Evolutionary conservation across 1,140 invertebrate species (phyloP).

Genomic region (Saccostrea cuccullata): DNA sequence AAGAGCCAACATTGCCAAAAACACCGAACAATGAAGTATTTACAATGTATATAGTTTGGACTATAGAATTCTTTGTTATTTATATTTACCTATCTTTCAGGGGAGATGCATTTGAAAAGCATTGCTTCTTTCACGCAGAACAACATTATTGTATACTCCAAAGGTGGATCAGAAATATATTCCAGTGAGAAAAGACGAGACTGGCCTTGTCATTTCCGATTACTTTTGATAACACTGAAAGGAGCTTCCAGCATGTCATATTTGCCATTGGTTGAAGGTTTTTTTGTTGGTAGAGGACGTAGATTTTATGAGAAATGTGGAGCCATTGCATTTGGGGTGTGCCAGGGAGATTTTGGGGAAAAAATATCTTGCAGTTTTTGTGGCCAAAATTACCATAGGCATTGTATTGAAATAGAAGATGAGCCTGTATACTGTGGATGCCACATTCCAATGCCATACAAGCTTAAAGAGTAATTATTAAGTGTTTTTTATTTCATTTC

Average conservation of each 20-base stretch:
- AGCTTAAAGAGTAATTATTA: constrained; percentile 5
- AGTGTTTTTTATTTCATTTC: not conserved
- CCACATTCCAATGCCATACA: not conserved
- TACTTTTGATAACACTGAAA: constrained; percentile 7
- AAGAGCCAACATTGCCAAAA: not conserved
- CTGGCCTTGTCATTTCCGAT: not conserved
- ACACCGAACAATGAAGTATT: not conserved
- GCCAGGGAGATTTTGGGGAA: constrained; percentile 5
- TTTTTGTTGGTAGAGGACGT: constrained; percentile 4
- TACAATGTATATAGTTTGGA: not conserved
- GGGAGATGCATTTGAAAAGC: not conserved
- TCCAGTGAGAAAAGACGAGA: not conserved
- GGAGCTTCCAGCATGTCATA: not conserved
- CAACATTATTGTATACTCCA: not conserved
- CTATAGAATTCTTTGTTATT: too few relatives aligned
- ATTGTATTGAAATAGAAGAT: not conserved
- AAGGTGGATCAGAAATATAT: not conserved
- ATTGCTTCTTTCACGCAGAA: not conserved
- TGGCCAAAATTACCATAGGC: constrained; percentile 9
- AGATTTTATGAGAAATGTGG: constrained; percentile 30
- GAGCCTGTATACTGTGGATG: constrained; percentile 11
- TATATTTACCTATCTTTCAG: not conserved
- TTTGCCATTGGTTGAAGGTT: constrained; percentile 7
- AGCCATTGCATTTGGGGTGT: not conserved
- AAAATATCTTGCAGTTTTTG: not conserved